phyloP scores from a whole-genome alignment of 1,140 invertebrate species.

The Physella acuta region DNA sequence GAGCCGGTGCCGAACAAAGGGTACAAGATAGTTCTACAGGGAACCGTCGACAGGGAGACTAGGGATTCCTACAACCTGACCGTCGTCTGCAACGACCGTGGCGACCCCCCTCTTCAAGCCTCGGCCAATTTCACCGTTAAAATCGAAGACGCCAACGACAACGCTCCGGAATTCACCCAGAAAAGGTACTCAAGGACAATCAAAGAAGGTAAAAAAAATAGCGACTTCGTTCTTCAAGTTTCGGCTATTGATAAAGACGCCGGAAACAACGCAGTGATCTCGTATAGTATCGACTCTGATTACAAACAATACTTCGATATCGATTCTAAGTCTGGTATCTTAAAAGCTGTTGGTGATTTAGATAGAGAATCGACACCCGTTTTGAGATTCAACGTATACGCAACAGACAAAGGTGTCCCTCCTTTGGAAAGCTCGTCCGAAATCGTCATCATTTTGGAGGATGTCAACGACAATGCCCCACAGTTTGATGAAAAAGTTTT shows the following conservation, averaged over 20 bases:
- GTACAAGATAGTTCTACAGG: constrained; percentile 37
- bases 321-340: constrained; percentile 32
- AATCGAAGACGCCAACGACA: constrained; percentile 62
- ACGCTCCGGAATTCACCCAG: constrained; percentile 32
- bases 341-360: constrained; percentile 30
- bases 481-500: constrained; percentile 65
- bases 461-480: constrained; percentile 91
- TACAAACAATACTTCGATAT: constrained; percentile 31
- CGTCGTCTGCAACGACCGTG: constrained; percentile 62
- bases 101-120: constrained; percentile 43
- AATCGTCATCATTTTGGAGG: constrained; percentile 83
- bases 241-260: constrained; percentile 78
- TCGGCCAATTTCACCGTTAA: constrained; percentile 77
- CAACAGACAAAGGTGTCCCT: constrained; percentile 24
- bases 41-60: constrained; percentile 75
- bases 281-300: constrained; percentile 29
- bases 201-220: constrained; percentile 53
- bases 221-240: constrained; percentile 64
- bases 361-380: constrained; percentile 37
- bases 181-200: constrained; percentile 64
- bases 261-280: constrained; percentile 67
- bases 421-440: constrained; percentile 79
- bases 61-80: constrained; percentile 74
- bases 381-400: constrained; percentile 29
- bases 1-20: constrained; percentile 31